Evolutionary conservation across 2,888 invertebrate genomes (phyloP).

Genomic region (Malacosoma neustria): DNA sequence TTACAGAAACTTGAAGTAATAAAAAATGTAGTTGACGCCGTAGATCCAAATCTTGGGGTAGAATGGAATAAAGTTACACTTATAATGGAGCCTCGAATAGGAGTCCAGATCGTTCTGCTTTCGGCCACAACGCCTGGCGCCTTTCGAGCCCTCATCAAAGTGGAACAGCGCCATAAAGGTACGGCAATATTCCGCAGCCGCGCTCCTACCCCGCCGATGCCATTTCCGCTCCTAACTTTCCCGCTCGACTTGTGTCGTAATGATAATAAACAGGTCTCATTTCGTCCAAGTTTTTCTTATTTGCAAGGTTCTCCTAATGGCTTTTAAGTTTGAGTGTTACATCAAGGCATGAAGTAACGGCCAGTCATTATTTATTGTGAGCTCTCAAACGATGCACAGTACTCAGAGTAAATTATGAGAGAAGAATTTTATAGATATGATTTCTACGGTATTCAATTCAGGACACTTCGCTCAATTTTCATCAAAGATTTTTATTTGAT

Average conservation of each 20-base stretch:
- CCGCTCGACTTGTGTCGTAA: conserved; percentile 54
- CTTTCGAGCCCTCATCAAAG: conserved; percentile 42
- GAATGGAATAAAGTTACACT: conserved; percentile 45
- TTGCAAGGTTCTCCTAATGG: conserved; percentile 50
- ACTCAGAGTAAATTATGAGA: no score
- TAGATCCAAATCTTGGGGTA: conserved; percentile 25
- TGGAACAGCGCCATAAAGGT: conserved; percentile 42
- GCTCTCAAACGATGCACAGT: neutral
- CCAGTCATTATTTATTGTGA: neutral
- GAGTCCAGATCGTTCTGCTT: conserved; percentile 38
- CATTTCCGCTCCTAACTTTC: conserved; percentile 64
- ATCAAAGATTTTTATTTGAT: no score
- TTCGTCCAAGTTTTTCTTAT: conserved; percentile 44
- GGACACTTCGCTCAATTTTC: no score
- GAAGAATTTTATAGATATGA: no score
- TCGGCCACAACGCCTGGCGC: conserved; percentile 39
- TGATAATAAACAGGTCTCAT: conserved; percentile 61
- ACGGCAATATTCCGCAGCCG: conserved; percentile 27
- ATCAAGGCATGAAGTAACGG: conserved; percentile 20
- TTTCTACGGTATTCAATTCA: no score
- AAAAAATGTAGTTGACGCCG: conserved; percentile 28
- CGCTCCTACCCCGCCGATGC: conserved; percentile 30
- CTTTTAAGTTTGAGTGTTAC: conserved; percentile 29
- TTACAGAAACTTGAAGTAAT: conserved; percentile 37
- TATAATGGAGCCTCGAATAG: conserved; percentile 49